Percentiles rank a stretch among this genome's conserved stretches.
Evolutionary conservation across 2,113 vertebrate species (phyloP).

Genomic region (Phaethornis superciliosus): DNA sequence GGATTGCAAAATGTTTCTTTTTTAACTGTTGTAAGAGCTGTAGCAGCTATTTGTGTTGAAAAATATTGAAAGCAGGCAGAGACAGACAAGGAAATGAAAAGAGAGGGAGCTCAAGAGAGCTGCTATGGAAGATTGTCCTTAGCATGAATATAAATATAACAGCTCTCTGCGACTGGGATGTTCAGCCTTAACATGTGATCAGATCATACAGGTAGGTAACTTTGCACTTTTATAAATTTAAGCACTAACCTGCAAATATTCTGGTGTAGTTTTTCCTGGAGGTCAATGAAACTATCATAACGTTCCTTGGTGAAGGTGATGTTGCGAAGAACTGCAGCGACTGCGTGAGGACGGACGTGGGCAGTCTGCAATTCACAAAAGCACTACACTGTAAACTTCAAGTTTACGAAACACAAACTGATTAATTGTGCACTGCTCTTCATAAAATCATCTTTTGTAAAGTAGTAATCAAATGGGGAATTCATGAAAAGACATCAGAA

Average conservation of each 20-base stretch:
- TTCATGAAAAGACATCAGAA: not conserved
- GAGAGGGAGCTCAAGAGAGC: not conserved
- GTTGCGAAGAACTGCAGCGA: constrained; percentile 92
- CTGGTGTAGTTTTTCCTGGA: constrained; percentile 97
- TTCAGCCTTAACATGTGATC: not conserved
- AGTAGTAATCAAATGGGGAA: not conserved
- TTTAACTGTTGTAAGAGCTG: not conserved
- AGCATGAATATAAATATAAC: not conserved
- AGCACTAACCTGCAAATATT: constrained; percentile 93
- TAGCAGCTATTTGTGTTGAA: not conserved
- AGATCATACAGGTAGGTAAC: not conserved
- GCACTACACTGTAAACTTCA: not conserved
- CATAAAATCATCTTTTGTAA: not conserved
- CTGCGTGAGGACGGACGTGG: constrained; percentile 87
- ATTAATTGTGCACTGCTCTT: not conserved
- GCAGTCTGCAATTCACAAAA: constrained; percentile 80
- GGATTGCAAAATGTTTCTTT: not conserved
- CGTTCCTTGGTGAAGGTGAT: constrained; percentile 90
- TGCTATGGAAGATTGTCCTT: not conserved
- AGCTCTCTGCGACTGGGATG: not conserved
- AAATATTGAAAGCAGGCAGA: not conserved
- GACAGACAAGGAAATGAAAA: not conserved
- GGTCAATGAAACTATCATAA: constrained; percentile 96
- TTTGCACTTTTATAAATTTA: not conserved
- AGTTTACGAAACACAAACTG: not conserved